Conservation (phyloP, 2,113 vertebrate genomes). For the Garra rufa region DNA sequence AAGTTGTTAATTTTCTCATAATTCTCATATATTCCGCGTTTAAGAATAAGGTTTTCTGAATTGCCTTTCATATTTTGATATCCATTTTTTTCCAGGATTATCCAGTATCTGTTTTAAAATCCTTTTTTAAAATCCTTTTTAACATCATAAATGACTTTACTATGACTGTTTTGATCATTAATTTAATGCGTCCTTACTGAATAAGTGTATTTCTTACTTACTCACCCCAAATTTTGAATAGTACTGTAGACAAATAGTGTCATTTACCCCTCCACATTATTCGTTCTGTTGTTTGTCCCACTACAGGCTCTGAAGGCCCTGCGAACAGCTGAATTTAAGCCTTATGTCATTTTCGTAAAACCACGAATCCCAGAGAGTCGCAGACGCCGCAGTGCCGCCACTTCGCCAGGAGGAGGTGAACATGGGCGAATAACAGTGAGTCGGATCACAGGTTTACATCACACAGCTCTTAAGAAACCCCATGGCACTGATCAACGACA, state of each 20-base stretch:
- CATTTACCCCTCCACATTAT: background rate
- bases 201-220: background rate
- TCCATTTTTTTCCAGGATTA: no score
- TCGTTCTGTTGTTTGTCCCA: background rate
- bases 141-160: background rate
- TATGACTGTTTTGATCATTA: background rate
- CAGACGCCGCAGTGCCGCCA: conserved; percentile 74
- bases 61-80: no score
- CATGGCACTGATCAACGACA: conserved; percentile 7
- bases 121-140: background rate
- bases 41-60: no score
- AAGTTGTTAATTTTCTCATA: no score
- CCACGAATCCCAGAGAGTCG: conserved; percentile 84
- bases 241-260: background rate
- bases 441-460: conserved; percentile 12
- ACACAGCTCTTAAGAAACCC: background rate
- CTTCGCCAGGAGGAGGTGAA: conserved; percentile 83
- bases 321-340: conserved; percentile 92
- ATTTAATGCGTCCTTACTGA: background rate
- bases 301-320: conserved; percentile 87
- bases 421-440: conserved; percentile 75
- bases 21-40: no score
- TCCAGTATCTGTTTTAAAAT: no score
- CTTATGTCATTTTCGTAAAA: conserved; percentile 91
- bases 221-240: background rate